Base-by-base conservation (phyloP, 2,888 invertebrate genomes). In the Catocala sponsa region DNA sequence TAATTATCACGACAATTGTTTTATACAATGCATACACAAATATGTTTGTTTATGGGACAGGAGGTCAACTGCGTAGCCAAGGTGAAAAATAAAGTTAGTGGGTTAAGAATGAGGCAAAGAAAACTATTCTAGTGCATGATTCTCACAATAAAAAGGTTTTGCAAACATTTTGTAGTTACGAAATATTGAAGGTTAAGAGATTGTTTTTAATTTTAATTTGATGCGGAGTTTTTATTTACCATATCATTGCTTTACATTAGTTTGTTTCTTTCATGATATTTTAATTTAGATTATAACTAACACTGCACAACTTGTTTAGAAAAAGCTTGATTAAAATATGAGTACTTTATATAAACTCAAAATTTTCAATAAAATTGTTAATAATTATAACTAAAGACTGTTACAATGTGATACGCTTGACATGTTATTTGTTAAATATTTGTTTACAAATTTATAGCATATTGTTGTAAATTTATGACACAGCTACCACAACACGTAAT, bases 81-180 rank as follows among this genome's bases (percentile, higher is more conserved):
- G 59, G 60, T 69, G 15, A 44, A 59, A 54, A 71, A 61, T 60
- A 15, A 55, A 62, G 12, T 42, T 13, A 64, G 63, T 65, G 47
- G 61, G 65, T 69, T 74, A 63, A 13, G 38, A 64, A 74, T 65
- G 54, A 69, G 58, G 65, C 50, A 70, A 65, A 55, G 44, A 25
- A 50, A 35, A 33, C 33, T 59, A 33, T 38, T 35, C 6, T 7
- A 4, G 44, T 46, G 10, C 35, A 15, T 42, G 32, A 44, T 72
- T 73, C 72, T 50, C 69, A 73, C 54, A 60, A 46, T 68, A 5
- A 58, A 62, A 41, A 38, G 5, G 2, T 56, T 48, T 48, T 41
- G 48, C 25, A 50, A 1, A 50, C 9, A 4, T 56, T 54, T 60
- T 51, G 25, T 38, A 52, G 35, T 70, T 61, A 42, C 12, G 52